A percentile compares a stretch with the other conserved stretches of the same genome.
Evolutionary conservation across 2,113 vertebrate genomes (phyloP).

Genomic region (Clarias macrocephalus): DNA sequence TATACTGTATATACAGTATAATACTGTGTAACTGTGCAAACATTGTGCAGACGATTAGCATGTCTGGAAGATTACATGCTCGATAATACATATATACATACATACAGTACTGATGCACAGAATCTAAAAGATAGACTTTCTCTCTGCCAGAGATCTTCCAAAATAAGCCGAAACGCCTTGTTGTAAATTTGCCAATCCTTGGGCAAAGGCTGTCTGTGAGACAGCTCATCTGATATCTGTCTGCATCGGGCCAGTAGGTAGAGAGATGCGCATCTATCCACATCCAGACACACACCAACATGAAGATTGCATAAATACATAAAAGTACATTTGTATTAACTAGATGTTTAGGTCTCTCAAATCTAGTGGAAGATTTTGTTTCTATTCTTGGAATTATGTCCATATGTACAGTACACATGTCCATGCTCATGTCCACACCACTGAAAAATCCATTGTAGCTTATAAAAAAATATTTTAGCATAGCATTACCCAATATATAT

Average conservation of each 20-base stretch:
- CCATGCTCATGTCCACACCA: no score
- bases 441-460: no score
- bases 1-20: no score
- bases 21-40: no score
- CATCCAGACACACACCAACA: background rate
- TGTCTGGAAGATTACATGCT: no score
- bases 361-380: background rate
- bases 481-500: no score
- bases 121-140: background rate
- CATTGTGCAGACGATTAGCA: no score
- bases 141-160: background rate
- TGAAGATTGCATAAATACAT: background rate
- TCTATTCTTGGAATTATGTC: background rate
- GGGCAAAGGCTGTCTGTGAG: background rate
- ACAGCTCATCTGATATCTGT: background rate
- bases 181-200: constrained; percentile 7
- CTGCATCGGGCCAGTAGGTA: background rate
- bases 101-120: background rate
- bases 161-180: background rate
- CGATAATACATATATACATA: background rate
- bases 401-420: no score
- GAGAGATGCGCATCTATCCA: background rate
- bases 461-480: no score
- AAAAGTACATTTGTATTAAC: background rate
- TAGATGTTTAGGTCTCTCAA: background rate